Evolutionary conservation across 2,113 vertebrate species (phyloP).

Genomic region (Toxotes chatareus): DNA sequence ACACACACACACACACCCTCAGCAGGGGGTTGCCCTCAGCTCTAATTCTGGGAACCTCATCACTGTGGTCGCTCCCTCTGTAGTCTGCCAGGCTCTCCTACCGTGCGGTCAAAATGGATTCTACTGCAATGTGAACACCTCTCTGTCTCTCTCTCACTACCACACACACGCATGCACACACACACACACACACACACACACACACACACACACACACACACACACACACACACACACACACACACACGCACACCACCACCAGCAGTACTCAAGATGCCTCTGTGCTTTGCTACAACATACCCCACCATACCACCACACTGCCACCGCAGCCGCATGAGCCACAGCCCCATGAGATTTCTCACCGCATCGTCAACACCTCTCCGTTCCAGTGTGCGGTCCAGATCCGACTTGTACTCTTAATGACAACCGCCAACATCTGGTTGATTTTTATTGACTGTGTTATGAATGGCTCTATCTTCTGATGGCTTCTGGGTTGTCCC

Average conservation of each 20-base stretch:
- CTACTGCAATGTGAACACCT: slow-evolving; percentile 47
- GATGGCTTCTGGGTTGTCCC: slow-evolving; percentile 18
- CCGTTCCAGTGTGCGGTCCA: slow-evolving; percentile 31
- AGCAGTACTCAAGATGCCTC: slow-evolving; percentile 33
- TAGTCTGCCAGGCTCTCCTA: slow-evolving; percentile 44
- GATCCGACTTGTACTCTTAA: slow-evolving; percentile 29
- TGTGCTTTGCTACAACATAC: slow-evolving; percentile 39
- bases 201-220: slow-evolving; percentile 2
- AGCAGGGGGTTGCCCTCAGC: slow-evolving; percentile 54
- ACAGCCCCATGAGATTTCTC: slow-evolving; percentile 49
- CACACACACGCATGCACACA: slow-evolving; percentile 18
- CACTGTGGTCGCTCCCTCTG: slow-evolving; percentile 48
- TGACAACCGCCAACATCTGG: slow-evolving; percentile 30
- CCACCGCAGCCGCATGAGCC: slow-evolving; percentile 51
- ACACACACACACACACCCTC: slow-evolving; percentile 8
- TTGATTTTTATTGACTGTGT: slow-evolving; percentile 31
- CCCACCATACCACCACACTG: slow-evolving; percentile 31
- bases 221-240: slow-evolving; percentile 20
- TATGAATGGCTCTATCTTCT: slow-evolving; percentile 21
- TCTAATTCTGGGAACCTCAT: slow-evolving; percentile 65
- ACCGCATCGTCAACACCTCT: slow-evolving; percentile 63
- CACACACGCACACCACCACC: slow-evolving; percentile 5
- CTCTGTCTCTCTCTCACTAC: background rate
- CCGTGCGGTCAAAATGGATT: slow-evolving; percentile 51
- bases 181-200: slow-evolving; percentile 15